Conservation (phyloP, 1,140 invertebrate species). For the Neuroterus valhalla region DNA sequence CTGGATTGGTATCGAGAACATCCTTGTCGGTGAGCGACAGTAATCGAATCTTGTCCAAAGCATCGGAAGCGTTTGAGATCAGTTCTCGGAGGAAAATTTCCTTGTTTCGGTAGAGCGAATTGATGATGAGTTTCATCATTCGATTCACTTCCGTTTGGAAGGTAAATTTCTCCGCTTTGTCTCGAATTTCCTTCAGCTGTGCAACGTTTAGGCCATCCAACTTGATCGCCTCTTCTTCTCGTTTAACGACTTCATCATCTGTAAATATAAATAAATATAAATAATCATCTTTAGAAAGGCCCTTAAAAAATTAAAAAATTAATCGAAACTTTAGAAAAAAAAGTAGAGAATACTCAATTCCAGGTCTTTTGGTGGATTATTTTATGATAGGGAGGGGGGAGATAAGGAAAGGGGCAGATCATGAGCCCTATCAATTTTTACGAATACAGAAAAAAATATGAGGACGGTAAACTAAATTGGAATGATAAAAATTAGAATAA, state of each 20-base stretch:
- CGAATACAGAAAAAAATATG: too few relatives aligned
- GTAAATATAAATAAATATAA: constrained; percentile 53
- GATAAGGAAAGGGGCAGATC: too few relatives aligned
- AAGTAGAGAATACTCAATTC: too few relatives aligned
- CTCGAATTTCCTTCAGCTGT: constrained; percentile 93
- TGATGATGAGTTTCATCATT: constrained; percentile 99
- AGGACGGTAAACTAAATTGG: too few relatives aligned
- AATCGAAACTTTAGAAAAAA: too few relatives aligned
- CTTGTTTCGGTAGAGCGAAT: constrained; percentile 98
- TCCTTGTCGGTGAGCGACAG: constrained; percentile 91
- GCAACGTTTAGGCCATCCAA: constrained; percentile 96
- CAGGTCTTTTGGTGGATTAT: too few relatives aligned
- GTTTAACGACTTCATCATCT: constrained; percentile 87
- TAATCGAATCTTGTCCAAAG: constrained; percentile 95
- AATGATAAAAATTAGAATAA: too few relatives aligned
- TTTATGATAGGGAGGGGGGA: too few relatives aligned
- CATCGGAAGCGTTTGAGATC: constrained; percentile 98
- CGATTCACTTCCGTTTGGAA: constrained; percentile 99
- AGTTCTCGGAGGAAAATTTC: constrained; percentile 98
- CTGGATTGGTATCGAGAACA: constrained; percentile 85
- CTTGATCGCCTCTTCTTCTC: constrained; percentile 98
- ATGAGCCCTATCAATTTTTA: too few relatives aligned
- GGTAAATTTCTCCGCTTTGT: constrained; percentile 93
- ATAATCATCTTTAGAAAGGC: not conserved
- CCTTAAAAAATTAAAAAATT: not conserved